Evolutionary conservation across 2,113 vertebrate genomes (phyloP).

Genomic region (Psittacara wagleri): DNA sequence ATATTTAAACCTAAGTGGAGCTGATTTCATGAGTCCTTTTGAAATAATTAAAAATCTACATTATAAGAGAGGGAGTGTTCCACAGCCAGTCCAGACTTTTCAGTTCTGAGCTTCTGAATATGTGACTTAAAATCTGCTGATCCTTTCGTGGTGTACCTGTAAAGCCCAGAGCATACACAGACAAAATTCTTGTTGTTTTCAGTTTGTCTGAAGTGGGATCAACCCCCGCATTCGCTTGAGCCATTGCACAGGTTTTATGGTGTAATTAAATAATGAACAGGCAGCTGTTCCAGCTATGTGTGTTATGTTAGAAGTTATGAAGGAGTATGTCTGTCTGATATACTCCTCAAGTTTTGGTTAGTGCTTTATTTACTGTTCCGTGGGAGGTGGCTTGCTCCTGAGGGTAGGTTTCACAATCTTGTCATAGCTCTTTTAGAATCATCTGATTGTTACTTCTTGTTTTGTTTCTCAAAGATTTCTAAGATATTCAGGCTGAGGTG

Average conservation of each 20-base stretch:
- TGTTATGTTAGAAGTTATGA: not conserved
- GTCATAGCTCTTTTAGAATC: accelerated
- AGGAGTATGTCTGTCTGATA: not conserved
- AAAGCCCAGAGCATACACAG: not conserved
- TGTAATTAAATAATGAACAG: not conserved
- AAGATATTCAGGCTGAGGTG: not conserved
- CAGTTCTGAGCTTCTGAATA: not conserved
- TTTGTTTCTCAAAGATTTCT: not conserved
- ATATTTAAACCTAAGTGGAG: not conserved
- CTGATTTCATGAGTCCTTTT: not conserved
- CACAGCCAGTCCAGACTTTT: not conserved
- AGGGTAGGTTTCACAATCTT: not conserved
- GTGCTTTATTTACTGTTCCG: not conserved
- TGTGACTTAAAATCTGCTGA: not conserved
- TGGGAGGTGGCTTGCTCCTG: accelerated
- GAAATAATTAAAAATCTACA: accelerated
- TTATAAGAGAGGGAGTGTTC: not conserved
- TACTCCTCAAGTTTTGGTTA: not conserved
- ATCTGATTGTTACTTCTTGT: not conserved
- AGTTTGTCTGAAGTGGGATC: not conserved
- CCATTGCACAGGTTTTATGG: not conserved
- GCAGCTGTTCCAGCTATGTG: not conserved
- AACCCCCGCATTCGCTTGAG: not conserved
- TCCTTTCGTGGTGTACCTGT: not conserved
- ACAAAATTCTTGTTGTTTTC: not conserved